Conservation (phyloP, 1,140 invertebrate species). For the Pogonus chalceus region DNA sequence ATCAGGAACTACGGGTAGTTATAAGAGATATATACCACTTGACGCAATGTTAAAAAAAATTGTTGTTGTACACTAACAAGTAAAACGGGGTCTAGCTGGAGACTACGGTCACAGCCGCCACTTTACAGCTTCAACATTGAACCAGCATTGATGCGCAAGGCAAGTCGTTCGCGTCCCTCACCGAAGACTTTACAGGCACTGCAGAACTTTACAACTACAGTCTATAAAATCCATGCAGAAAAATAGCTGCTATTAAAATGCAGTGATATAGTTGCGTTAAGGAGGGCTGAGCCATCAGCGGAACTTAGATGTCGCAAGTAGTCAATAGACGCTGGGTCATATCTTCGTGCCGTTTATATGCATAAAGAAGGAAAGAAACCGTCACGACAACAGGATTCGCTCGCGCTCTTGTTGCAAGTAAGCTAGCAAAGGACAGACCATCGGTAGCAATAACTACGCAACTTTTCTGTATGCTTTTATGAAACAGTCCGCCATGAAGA, state of each 20-base stretch:
- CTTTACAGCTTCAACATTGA: slow-evolving; percentile 13
- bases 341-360: slow-evolving; percentile 20
- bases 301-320: slow-evolving; percentile 17
- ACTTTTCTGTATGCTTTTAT: slow-evolving; percentile 12
- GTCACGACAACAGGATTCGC: slow-evolving; percentile 24
- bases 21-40: slow-evolving; percentile 17
- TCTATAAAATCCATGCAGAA: slow-evolving; percentile 18
- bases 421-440: slow-evolving; percentile 8
- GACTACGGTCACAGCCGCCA: slow-evolving; percentile 2
- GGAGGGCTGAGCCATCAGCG: slow-evolving; percentile 10
- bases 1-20: slow-evolving; percentile 18
- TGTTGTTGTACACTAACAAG: slow-evolving; percentile 20
- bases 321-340: slow-evolving; percentile 22
- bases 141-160: slow-evolving; percentile 15
- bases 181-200: slow-evolving; percentile 15
- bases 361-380: slow-evolving; percentile 20
- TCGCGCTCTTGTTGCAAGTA: slow-evolving; percentile 14
- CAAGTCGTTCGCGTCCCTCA: slow-evolving; percentile 16
- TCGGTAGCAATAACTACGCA: slow-evolving; percentile 17
- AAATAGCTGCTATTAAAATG: slow-evolving; percentile 20
- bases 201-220: slow-evolving; percentile 11
- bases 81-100: slow-evolving; percentile 20
- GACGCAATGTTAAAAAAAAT: slow-evolving; percentile 11
- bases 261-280: slow-evolving; percentile 16
- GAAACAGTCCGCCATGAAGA: too few species aligned